Evolutionary conservation across 2,888 invertebrate species (phyloP).

Genomic region (Conomelus anceps): DNA sequence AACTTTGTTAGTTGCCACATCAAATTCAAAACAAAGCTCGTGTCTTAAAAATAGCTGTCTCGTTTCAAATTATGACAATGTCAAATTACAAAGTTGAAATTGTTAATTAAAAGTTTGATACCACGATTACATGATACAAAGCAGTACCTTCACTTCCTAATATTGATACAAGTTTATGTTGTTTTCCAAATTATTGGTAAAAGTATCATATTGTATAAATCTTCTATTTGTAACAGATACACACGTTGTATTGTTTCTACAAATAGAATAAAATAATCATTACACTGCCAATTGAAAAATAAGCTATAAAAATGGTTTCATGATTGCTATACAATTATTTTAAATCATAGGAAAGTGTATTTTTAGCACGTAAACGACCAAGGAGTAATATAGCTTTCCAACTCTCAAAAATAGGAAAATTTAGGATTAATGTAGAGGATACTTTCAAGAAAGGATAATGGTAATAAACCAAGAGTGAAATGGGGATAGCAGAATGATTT

Average conservation of each 20-base stretch:
- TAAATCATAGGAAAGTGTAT: no score
- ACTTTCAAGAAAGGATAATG: no score
- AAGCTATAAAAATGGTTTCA: neutral
- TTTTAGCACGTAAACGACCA: no score
- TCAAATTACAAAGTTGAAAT: neutral
- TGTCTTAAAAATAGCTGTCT: neutral
- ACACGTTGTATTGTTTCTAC: neutral
- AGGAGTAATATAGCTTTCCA: no score
- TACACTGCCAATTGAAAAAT: neutral
- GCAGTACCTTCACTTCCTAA: neutral
- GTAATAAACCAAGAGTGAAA: no score
- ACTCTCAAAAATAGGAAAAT: no score
- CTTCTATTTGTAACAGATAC: neutral
- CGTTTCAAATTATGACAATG: neutral
- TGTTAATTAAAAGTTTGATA: neutral
- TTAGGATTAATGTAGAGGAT: no score
- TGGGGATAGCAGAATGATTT: no score
- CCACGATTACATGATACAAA: neutral
- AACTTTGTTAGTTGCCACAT: neutral
- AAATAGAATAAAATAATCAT: neutral
- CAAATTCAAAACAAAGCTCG: neutral
- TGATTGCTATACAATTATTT: no score
- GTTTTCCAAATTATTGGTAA: no score
- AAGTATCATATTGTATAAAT: no score
- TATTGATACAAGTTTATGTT: no score